Conservation (phyloP, 1,140 invertebrate genomes). For the Mesaphorura yosii region DNA sequence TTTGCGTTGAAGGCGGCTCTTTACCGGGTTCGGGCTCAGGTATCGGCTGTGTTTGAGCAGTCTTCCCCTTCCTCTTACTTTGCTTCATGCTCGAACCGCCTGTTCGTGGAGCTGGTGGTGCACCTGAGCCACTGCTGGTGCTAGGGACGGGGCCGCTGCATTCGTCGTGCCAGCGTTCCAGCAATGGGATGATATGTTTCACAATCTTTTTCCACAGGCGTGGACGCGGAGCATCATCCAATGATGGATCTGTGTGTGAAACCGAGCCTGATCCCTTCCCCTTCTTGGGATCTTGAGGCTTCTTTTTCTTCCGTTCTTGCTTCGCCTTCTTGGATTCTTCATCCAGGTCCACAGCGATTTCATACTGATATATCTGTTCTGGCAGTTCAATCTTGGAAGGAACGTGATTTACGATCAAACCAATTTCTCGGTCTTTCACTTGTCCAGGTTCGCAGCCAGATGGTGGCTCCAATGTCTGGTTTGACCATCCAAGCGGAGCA, state of each 20-base stretch:
- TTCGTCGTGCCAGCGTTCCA: no score
- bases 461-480: background rate
- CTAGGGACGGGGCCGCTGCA: no score
- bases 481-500: background rate
- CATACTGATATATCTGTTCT: background rate
- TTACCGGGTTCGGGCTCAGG: background rate
- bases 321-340: background rate
- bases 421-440: background rate
- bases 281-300: background rate
- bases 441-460: background rate
- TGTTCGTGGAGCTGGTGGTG: background rate
- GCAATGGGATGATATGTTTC: no score
- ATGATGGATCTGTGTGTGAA: background rate
- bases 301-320: background rate
- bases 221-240: background rate
- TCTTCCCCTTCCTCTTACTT: background rate
- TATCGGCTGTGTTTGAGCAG: no score
- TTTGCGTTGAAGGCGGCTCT: background rate
- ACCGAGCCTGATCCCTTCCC: background rate
- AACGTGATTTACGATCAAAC: background rate
- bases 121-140: no score
- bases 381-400: background rate
- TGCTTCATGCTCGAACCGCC: background rate
- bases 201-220: background rate
- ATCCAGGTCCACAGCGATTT: conserved; percentile 3